Percentiles rank a stretch among this genome's conserved stretches.
phyloP scores from a whole-genome alignment of 2,113 vertebrate genomes.

The Clarias batrachus region DNA sequence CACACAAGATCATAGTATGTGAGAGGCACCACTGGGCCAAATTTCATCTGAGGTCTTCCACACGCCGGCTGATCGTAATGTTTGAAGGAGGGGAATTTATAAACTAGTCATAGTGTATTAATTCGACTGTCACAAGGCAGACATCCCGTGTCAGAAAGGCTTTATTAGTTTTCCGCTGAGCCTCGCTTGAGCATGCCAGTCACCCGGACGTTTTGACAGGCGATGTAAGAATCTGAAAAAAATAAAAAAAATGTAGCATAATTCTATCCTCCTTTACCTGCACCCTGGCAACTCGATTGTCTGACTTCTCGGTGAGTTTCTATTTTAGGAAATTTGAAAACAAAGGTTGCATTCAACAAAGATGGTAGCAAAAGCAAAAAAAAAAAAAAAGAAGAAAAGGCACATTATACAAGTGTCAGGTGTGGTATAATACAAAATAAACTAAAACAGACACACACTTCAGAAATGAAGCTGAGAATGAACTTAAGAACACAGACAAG shows the following conservation, averaged over 20 bases:
- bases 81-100: slow-evolving; percentile 31
- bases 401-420: background rate
- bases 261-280: slow-evolving; percentile 15
- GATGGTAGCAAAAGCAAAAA: background rate
- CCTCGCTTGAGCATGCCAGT: slow-evolving; percentile 38
- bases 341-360: background rate
- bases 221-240: slow-evolving; percentile 18
- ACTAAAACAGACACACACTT: slow-evolving; percentile 10
- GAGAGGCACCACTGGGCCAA: background rate
- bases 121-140: slow-evolving; percentile 50
- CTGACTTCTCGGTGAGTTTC: slow-evolving; percentile 14
- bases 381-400: background rate
- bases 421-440: background rate
- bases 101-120: slow-evolving; percentile 53
- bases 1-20: background rate
- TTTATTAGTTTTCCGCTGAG: slow-evolving; percentile 50
- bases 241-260: slow-evolving; percentile 20
- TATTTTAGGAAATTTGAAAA: background rate
- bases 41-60: slow-evolving; percentile 3
- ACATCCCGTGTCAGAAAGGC: slow-evolving; percentile 42
- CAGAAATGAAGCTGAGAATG: background rate
- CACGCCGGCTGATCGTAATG: slow-evolving; percentile 15
- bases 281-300: slow-evolving; percentile 26
- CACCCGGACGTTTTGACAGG: slow-evolving; percentile 29
- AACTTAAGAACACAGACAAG: background rate